phyloP scores from a whole-genome alignment of 2,113 vertebrate species.

The Rhinichthys klamathensis region DNA sequence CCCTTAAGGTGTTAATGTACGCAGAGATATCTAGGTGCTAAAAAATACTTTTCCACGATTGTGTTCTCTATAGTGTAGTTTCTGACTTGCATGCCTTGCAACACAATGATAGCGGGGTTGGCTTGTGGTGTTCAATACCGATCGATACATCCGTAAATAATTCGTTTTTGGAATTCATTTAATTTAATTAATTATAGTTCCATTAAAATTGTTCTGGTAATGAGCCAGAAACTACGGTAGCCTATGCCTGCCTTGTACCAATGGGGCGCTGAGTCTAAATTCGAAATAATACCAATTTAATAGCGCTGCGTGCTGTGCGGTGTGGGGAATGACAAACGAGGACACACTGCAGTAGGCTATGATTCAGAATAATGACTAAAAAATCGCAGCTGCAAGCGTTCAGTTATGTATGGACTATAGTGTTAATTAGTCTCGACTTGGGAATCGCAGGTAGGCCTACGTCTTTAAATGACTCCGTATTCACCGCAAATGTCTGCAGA shows the following conservation, averaged over 20 bases:
- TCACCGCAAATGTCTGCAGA: not conserved
- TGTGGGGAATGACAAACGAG: conserved; percentile 38
- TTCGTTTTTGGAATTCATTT: conserved; percentile 80
- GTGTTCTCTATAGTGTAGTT: conserved; percentile 65
- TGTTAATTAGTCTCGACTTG: not conserved
- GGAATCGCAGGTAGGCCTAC: not conserved
- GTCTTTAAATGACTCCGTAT: not conserved
- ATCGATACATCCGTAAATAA: conserved; percentile 80
- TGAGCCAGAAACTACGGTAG: conserved; percentile 5
- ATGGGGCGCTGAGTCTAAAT: conserved; percentile 27
- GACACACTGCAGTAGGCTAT: not conserved
- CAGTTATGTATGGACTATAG: not conserved
- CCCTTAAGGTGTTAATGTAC: not conserved
- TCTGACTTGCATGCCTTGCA: conserved; percentile 66
- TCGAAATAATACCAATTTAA: conserved; percentile 33
- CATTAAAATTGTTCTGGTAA: conserved; percentile 29
- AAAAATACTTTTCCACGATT: not conserved
- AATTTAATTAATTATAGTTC: conserved; percentile 78
- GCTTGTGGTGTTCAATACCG: conserved; percentile 75
- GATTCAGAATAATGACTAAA: conserved; percentile 23
- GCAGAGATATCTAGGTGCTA: not conserved
- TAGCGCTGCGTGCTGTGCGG: conserved; percentile 7
- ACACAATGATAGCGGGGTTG: conserved; percentile 72
- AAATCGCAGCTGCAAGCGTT: not conserved
- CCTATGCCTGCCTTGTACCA: not conserved